A percentile compares a stretch with the other conserved stretches of the same genome.
Conservation (phyloP, 2,113 vertebrate genomes). For the Arothron firmamentum region DNA sequence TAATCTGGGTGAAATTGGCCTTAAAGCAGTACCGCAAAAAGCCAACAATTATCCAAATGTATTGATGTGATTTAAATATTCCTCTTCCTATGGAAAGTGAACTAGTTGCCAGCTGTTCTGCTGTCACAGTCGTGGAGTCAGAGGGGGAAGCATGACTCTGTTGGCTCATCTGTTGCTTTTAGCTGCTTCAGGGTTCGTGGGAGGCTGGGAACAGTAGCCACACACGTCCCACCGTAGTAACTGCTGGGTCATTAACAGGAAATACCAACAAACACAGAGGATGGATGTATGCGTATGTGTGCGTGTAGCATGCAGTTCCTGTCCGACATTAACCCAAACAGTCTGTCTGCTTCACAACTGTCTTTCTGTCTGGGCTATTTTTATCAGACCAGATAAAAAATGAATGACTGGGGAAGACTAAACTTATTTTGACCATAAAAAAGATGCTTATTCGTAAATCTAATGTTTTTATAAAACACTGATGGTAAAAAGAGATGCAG, state of each 20-base stretch:
- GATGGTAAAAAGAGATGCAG: not conserved
- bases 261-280: conserved; percentile 56
- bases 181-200: conserved; percentile 15
- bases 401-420: not conserved
- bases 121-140: not conserved
- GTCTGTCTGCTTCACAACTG: conserved; percentile 23
- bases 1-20: no score
- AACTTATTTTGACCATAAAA: not conserved
- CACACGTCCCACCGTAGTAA: conserved; percentile 51
- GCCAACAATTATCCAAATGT: no score
- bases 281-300: conserved; percentile 5
- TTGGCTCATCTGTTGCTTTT: not conserved
- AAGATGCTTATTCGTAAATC: not conserved
- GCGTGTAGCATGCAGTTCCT: conserved; percentile 30
- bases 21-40: no score
- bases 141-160: not conserved
- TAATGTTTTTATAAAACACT: not conserved
- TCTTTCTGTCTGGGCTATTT: conserved; percentile 38
- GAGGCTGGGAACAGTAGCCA: conserved; percentile 50
- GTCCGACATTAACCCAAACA: conserved; percentile 29
- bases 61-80: no score
- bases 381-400: conserved; percentile 8
- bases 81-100: no score
- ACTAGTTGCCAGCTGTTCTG: no score
- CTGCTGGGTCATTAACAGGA: conserved; percentile 55